Base-by-base conservation (phyloP, 2,888 invertebrate species). In the Griposia aprilina region DNA sequence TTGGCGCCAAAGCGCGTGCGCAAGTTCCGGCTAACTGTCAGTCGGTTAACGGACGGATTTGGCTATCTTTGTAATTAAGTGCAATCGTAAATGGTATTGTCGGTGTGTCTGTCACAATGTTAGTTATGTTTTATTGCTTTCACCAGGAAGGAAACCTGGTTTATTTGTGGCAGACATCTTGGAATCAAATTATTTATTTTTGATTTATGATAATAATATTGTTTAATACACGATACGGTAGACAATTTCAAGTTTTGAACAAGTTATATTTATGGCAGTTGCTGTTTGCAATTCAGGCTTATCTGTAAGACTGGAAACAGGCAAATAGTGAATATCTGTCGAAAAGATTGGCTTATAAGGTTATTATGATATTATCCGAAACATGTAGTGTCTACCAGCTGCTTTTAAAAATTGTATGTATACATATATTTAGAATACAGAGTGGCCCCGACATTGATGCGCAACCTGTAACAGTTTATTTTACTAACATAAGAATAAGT, bases 1-100 rank as follows among this genome's bases (percentile, higher is more conserved):
- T 89, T 92, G 94, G 94, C 93, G 88, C 93, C 81, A 87, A 92
- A 91, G 91, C 90, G 82, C 83, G 85, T 81, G 82, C 85, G 87
- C 85, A 80, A 73, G 85, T 89, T 91, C 91, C 91, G 90, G 81
- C 57, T 89, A 89, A 89, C 90, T 89, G 90, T 89, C 78, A 77
- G 82, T 74, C 70, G 71, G 76, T 81, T 76, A 52, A 77, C 80
- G 59, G 59, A 83, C 81, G 83, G 81, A 82, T 89, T 82, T 85
- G 85, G 82, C 50, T 82, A 75, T 86, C 74, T 72, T 72, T 78
- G 78, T 85, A 87, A 88, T 87, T 88, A 88, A 86, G 83, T 84
- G 76, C 73, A 82, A 81, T 78, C 84, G 67, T 88, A 78, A 76
- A 87, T 81, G 83, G 84, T 30, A 15, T 68, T 77, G 88, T 75